Evolutionary conservation across 1,140 invertebrate genomes (phyloP), one percentile per base, ranked within the genome.

Genomic region (Platyscapa corneri): DNA sequence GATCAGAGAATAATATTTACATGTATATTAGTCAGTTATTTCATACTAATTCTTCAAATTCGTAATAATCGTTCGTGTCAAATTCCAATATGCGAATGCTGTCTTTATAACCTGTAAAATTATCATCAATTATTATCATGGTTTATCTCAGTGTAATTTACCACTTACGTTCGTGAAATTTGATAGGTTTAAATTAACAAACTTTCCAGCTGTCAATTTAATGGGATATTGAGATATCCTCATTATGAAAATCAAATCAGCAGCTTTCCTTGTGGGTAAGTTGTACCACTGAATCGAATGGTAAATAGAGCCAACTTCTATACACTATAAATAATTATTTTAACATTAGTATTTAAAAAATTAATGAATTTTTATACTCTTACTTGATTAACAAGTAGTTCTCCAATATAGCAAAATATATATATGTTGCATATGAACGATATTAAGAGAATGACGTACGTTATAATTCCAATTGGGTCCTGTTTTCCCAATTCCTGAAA

Each of bases 401-500:
- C 88, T 20, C 88, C 87, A 80, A 88, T 90, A 49, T 87, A 90
- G 7, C 90, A 90, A 72, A 91, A 86, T 53, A 92, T 91, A 65
- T 87, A 91, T 46, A 90, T 89, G 30, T 90, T 91, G 0, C 90
- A 86, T 74, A 88, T 89, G 34, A 89, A 91, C 6, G 90, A 91
- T 6, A 82, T 89, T 88, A 91, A 89, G 42, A 91, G 49, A 46
- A 91, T 82, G 0, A 88, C 87, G 83, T 93, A 92, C 0, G 91
- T 91, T 56, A 86, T 34, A 34, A 88, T 89, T 60, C 88, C 87
- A 14, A 92, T 84, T 23, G 88, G 81, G 49, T 90, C 86, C 18
- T 87, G 86, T 1, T 90, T 88, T 60, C 89, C 89, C 89, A 88
- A 92, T 84, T 92, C 91, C 91, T 92, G 60, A 77, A 86, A 37